These are phyloP conservation scores for Beroe ovata DNA, from an alignment of 37 sponge, comb jelly and placozoan genomes.

Conservation along the genomic window DNA sequence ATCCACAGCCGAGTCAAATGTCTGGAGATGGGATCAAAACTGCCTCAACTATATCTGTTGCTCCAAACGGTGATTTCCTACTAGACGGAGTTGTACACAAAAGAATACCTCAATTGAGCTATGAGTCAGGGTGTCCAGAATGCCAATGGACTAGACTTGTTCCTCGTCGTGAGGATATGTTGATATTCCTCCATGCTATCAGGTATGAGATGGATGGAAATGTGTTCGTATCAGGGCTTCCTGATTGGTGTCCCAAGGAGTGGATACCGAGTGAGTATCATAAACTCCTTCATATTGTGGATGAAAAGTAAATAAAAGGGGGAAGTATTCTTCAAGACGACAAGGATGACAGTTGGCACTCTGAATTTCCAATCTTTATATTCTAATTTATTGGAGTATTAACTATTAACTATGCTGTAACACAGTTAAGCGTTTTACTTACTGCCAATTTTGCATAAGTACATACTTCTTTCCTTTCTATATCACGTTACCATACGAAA, in stretches of 20 bases:
- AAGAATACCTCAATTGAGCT: conserved; percentile 22
- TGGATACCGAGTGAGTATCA: conserved; percentile 25
- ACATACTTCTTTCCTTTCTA: too few species aligned
- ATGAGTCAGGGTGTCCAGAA: conserved; percentile 19
- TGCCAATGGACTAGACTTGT: conserved; percentile 16
- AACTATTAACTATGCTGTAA: too few species aligned
- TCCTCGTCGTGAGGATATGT: conserved; percentile 40
- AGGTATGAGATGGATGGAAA: conserved; percentile 31
- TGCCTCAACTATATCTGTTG: conserved; percentile 5
- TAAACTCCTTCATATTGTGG: background rate
- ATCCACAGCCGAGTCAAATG: background rate
- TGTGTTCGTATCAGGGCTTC: conserved; percentile 9
- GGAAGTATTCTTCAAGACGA: too few species aligned
- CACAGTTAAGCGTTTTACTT: too few species aligned
- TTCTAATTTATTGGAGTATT: too few species aligned
- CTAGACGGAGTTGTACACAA: conserved; percentile 10
- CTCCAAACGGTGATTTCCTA: background rate
- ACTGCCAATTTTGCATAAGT: too few species aligned
- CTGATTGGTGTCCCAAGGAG: conserved; percentile 36
- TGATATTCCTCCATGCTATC: conserved; percentile 44
- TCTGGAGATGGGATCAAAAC: conserved; percentile 37
- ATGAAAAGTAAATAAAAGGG: too few species aligned
- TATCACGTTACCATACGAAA: too few species aligned
- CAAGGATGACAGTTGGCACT: too few species aligned
- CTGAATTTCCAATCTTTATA: too few species aligned